A percentile compares a stretch with the other conserved stretches of the same genome.
Evolutionary conservation across 2,888 invertebrate species (phyloP).

Genomic region (Drosophila mimica): DNA sequence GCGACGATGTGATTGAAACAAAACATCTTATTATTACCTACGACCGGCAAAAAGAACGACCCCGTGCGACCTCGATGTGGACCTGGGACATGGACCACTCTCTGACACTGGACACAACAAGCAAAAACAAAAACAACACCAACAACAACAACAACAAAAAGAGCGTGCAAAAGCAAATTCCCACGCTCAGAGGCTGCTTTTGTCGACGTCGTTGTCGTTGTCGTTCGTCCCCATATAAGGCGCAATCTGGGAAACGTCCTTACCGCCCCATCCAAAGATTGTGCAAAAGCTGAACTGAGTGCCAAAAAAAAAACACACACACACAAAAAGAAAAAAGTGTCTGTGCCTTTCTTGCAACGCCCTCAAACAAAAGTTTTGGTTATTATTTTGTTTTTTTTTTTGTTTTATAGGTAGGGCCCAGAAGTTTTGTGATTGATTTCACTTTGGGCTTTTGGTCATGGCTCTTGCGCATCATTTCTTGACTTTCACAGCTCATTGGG

Average conservation of each 20-base stretch:
- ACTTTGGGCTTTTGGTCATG: slow-evolving; percentile 53
- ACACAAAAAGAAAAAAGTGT: slow-evolving; percentile 21
- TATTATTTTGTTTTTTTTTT: not conserved
- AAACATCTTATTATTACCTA: slow-evolving; percentile 80
- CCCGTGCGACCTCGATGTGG: slow-evolving; percentile 76
- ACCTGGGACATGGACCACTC: slow-evolving; percentile 41
- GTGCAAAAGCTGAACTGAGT: slow-evolving; percentile 44
- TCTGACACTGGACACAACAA: slow-evolving; percentile 35
- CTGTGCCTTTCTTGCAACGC: slow-evolving; percentile 60
- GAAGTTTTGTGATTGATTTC: slow-evolving; percentile 71
- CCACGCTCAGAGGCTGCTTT: slow-evolving; percentile 73
- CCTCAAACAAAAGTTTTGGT: slow-evolving; percentile 42
- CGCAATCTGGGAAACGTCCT: slow-evolving; percentile 72
- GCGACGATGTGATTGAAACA: slow-evolving; percentile 81
- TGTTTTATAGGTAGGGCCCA: slow-evolving; percentile 9
- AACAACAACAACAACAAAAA: slow-evolving; percentile 34
- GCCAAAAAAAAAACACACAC: slow-evolving; percentile 46
- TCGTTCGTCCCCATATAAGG: slow-evolving; percentile 68
- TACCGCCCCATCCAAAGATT: slow-evolving; percentile 59
- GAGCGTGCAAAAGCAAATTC: slow-evolving; percentile 75
- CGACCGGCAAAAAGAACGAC: slow-evolving; percentile 64
- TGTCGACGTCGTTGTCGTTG: slow-evolving; percentile 59
- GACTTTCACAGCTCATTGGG: slow-evolving; percentile 79
- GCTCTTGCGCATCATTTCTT: slow-evolving; percentile 60
- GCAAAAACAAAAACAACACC: slow-evolving; percentile 17